These are phyloP conservation scores for Anticlea derivata DNA, from an alignment of 2,888 invertebrate species.

Conservation along the genomic window DNA sequence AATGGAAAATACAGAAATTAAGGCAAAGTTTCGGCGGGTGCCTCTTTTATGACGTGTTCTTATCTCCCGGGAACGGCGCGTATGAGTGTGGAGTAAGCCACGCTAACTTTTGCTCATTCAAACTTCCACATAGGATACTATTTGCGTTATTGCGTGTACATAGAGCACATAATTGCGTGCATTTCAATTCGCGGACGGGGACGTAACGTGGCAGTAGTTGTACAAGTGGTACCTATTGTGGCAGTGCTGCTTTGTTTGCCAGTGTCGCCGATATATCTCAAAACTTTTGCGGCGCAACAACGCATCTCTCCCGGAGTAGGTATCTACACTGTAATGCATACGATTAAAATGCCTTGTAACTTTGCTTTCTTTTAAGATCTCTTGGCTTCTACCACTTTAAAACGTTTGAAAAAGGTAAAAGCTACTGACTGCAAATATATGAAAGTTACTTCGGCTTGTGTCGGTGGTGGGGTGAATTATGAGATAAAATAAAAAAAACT, in stretches of 20 bases:
- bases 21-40: constrained; percentile 71
- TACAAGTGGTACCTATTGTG: constrained; percentile 71
- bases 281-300: constrained; percentile 70
- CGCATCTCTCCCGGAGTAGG: constrained; percentile 53
- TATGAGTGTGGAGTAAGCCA: constrained; percentile 51
- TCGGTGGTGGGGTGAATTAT: no score
- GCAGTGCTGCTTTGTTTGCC: constrained; percentile 71
- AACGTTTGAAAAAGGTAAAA: no score
- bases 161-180: constrained; percentile 47
- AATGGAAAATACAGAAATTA: constrained; percentile 70
- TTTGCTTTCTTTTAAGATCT: constrained; percentile 17
- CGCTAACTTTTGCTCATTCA: constrained; percentile 41
- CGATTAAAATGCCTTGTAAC: constrained; percentile 38
- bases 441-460: no score
- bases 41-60: constrained; percentile 78
- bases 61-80: constrained; percentile 68
- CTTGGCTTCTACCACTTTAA: no score
- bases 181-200: constrained; percentile 32
- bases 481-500: no score
- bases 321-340: constrained; percentile 48
- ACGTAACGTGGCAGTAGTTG: constrained; percentile 52
- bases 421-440: no score
- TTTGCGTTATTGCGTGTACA: constrained; percentile 45
- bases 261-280: constrained; percentile 78
- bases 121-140: constrained; percentile 39